Percentiles rank a stretch among this genome's conserved stretches.
These are phyloP conservation scores for Seriola quinqueradiata DNA, from an alignment of 2,113 vertebrate genomes.

Conservation along the genomic window DNA sequence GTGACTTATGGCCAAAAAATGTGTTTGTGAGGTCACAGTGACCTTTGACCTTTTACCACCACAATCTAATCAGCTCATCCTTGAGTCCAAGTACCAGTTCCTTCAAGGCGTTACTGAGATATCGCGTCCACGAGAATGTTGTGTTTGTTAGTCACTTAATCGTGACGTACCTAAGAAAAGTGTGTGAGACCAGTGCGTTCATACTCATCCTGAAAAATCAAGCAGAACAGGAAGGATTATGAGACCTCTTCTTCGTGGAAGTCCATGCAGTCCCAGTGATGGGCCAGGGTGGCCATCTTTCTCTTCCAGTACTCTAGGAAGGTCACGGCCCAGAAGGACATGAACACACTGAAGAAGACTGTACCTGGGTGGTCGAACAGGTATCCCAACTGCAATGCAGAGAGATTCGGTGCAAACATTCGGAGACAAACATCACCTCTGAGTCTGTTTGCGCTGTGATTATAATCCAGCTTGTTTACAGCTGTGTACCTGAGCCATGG, in stretches of 20 bases:
- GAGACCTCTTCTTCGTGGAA: conserved; percentile 87
- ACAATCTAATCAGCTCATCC: no score
- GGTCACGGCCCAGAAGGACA: conserved; percentile 88
- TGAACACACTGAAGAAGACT: conserved; percentile 88
- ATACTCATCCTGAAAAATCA: background rate
- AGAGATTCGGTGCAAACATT: background rate
- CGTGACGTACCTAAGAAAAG: background rate
- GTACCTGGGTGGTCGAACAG: conserved; percentile 87
- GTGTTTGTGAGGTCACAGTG: no score
- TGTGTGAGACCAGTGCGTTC: background rate
- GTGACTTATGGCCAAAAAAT: no score
- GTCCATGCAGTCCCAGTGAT: conserved; percentile 88
- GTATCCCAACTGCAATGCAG: conserved; percentile 82
- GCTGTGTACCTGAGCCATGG: conserved; percentile 85
- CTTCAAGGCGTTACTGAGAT: no score
- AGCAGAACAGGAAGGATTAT: background rate
- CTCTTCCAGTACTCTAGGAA: conserved; percentile 89
- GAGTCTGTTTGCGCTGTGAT: background rate
- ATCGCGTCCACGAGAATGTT: no score
- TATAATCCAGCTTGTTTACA: background rate
- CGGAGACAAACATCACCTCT: background rate
- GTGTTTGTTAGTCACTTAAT: no score
- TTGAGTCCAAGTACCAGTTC: no score
- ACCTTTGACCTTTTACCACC: no score
- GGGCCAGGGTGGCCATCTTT: conserved; percentile 86